Evolutionary conservation across 2,888 invertebrate genomes (phyloP).

Genomic region (Epinotia demarniana): DNA sequence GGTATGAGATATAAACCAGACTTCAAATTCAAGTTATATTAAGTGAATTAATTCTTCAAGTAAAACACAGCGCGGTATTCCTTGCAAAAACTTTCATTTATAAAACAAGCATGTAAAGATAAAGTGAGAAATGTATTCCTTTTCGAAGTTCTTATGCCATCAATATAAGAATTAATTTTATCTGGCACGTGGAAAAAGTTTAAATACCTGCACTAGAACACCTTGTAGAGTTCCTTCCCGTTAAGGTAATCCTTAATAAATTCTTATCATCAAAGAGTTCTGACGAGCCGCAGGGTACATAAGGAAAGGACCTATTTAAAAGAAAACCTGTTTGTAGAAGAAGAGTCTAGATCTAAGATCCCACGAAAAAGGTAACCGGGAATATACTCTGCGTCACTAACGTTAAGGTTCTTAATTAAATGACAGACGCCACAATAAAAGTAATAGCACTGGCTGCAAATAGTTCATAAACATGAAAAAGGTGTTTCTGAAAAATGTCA

Average conservation of each 20-base stretch:
- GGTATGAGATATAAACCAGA: background rate
- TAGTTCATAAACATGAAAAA: constrained; percentile 30
- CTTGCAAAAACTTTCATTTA: constrained; percentile 37
- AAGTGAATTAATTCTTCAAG: constrained; percentile 26
- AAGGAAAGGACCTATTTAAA: constrained; percentile 32
- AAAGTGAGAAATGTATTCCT: too few relatives aligned
- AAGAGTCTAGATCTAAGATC: constrained; percentile 16
- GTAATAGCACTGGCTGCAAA: background rate
- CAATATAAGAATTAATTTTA: background rate
- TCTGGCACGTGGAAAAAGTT: too few relatives aligned
- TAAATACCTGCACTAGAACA: constrained; percentile 2
- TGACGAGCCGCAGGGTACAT: constrained; percentile 30
- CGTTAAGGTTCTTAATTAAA: background rate
- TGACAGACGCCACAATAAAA: background rate
- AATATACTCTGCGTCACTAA: background rate
- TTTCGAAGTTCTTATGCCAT: background rate
- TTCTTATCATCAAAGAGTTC: constrained; percentile 35
- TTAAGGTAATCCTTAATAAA: constrained; percentile 36
- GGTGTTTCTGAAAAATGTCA: constrained; percentile 9
- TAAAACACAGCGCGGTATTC: constrained; percentile 20
- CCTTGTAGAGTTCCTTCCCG: constrained; percentile 24
- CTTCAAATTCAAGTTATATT: constrained; percentile 26
- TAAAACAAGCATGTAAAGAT: constrained; percentile 3
- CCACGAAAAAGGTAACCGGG: background rate
- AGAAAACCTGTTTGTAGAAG: constrained; percentile 21